Base-by-base conservation (phyloP, 2,888 invertebrate species). In the Escarpia spicata region DNA sequence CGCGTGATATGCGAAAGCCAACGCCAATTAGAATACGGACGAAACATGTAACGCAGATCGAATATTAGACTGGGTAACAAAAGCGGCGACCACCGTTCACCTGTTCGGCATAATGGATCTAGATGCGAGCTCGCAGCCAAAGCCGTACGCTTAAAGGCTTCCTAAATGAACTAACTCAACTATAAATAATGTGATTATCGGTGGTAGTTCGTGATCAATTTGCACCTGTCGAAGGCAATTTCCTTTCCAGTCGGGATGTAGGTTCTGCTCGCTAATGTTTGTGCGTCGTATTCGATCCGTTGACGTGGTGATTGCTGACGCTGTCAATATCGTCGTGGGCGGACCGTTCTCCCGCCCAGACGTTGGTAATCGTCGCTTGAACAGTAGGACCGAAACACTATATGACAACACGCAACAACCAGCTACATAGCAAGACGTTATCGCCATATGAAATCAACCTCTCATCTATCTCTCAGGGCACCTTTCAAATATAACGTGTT, bases 161-260 rank as follows among this genome's bases (percentile, higher is more conserved):
- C 19, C 75, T 75, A 75, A 75, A 75, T 75, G 75, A 26, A 75
- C 75, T 75, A 75, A 75, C 75, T 75, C 75, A 26, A 75, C 75
- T 75, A 75, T 75, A 75, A 75, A 75, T 75, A 75, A 75, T 75
- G 75, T n/a, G 75, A 75, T 75, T 75, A 75, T 75, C 75, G 75
- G 19, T 26, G 75, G 75, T n/a, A 26, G 75, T 75, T 75, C 75
- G 75, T 75, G 75, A 75, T 75, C 75, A 75, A 75, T 75, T 75
- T 75, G 75, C 75, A 75, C 75, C 75, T 75, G 75, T 75, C 75
- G 75, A 75, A 75, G 75, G 75, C 75, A 75, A 75, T 75, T 75
- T 75, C 75, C 75, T 75, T n/a, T 26, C 26, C 19, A 26, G 26
- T 26, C 75, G n/a, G 75, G 75, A 75, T 2, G 75, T 75, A 15